Base-by-base conservation (phyloP, 2,888 invertebrate species). In the Aporophyla lueneburgensis region DNA sequence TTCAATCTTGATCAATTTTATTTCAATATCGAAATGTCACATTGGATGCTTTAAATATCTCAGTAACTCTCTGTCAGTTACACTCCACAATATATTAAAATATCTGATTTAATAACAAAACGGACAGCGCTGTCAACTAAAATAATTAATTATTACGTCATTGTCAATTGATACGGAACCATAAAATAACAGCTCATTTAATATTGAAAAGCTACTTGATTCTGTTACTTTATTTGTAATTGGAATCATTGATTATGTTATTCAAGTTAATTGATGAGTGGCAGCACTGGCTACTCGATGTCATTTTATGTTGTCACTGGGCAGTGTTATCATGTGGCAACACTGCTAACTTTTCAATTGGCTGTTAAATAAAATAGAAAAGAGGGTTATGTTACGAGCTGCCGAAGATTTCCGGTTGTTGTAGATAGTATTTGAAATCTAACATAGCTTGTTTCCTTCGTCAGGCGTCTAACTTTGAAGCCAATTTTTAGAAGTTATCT, bases 71-170 rank as follows among this genome's bases (percentile, higher is more conserved):
- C 80, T 69, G 2, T 10, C 61, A 84, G 63, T 84, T 1, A n/a
- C 54, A 56, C 54, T 68, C 63, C 43, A 73, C 61, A 40, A n/a
- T 46, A 3, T 77, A 86, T 86, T 71, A 85, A 85, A 87, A 90
- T 83, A 83, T 83, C 78, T 76, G 82, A 86, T 88, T 87, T 82
- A 86, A 83, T 84, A 70, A 74, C 80, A 84, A 81, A 85, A 87
- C 88, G 86, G 85, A 88, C 88, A 86, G 84, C 61, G 74, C 81
- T 84, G 83, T 83, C 83, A 84, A 81, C 73, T 77, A 84, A 84
- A 84, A 74, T 83, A 84, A 83, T 81, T 46, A 56, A 83, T 81
- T 77, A 67, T 84, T 62, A 69, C 74, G 46, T 84, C 74, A 84
- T 74, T 77, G 67, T 65, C 74, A 77, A 84, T 84, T 84, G 74